These are phyloP conservation scores for Drosophila ficusphila DNA, from an alignment of 1,140 invertebrate genomes.

Conservation along the genomic window DNA sequence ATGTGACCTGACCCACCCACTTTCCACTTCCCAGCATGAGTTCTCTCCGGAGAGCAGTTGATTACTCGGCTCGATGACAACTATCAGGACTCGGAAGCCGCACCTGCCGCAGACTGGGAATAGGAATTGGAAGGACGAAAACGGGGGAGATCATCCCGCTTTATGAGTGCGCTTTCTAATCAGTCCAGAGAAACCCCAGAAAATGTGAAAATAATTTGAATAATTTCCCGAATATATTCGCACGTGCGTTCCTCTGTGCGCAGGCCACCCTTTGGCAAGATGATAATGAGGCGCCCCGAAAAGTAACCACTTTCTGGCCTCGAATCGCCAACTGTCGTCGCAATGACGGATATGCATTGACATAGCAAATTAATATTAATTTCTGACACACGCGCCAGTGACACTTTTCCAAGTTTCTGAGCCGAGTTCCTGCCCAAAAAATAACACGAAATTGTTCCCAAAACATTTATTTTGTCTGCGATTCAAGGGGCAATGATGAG, in stretches of 20 bases:
- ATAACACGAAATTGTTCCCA: slow-evolving; percentile 76
- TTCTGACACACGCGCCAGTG: slow-evolving; percentile 80
- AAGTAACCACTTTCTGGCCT: slow-evolving; percentile 69
- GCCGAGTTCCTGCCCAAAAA: slow-evolving; percentile 48
- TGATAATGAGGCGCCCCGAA: slow-evolving; percentile 62
- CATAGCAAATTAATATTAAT: slow-evolving; percentile 84
- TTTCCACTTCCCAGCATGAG: slow-evolving; percentile 33
- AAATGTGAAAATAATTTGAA: slow-evolving; percentile 58
- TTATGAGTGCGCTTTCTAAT: slow-evolving; percentile 29
- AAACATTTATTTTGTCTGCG: slow-evolving; percentile 76
- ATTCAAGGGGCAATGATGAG: slow-evolving; percentile 45
- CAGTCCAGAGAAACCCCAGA: slow-evolving; percentile 39
- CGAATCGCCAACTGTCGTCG: slow-evolving; percentile 53
- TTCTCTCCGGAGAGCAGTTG: slow-evolving; percentile 51
- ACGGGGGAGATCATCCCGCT: slow-evolving; percentile 8
- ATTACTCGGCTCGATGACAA: slow-evolving; percentile 45
- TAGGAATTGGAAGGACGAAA: background rate
- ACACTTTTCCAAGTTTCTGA: slow-evolving; percentile 52
- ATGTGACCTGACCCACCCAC: slow-evolving; percentile 55
- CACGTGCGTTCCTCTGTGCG: slow-evolving; percentile 29
- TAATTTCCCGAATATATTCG: slow-evolving; percentile 46
- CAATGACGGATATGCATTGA: slow-evolving; percentile 80
- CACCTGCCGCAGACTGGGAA: slow-evolving; percentile 31
- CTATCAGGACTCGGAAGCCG: slow-evolving; percentile 31
- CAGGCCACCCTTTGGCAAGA: slow-evolving; percentile 39